Evolutionary conservation across 2,888 invertebrate species (phyloP), one percentile per base, ranked within the genome.

Genomic region (Synergus laeviventris): DNA sequence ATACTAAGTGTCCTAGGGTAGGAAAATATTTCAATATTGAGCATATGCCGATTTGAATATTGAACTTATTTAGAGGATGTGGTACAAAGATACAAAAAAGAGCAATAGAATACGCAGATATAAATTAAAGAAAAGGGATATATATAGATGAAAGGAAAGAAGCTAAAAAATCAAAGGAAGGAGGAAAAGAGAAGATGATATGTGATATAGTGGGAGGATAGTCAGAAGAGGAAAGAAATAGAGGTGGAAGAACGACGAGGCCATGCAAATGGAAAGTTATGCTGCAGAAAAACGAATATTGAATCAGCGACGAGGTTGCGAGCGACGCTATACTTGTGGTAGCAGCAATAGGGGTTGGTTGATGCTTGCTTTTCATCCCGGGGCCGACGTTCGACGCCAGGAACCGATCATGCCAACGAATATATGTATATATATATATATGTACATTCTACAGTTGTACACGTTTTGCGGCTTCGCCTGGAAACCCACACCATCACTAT

Each of bases 251-350:
- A 82, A 81, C 73, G 79, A 75, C 79, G 83, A 81, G 82, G 81
- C 82, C 81, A 89, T 87, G 89, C 88, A 89, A 90, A 90, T 89
- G 87, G 87, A 88, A 89, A 89, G 89, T 90, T 89, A 89, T 89
- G 88, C 89, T 84, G 86, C 86, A 85, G 87, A 87, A 89, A 89
- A 89, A 89, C 87, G 89, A 90, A 89, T 89, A 89, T 89, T 88
- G 88, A 88, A 89, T 90, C 89, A 86, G 87, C 87, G 87, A 85
- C 84, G 85, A 86, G 86, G 82, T 80, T 79, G 82, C 77, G 79
- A 81, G 79, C 31, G 77, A 82, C 76, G 76, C 70, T 76, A 78
- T 75, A 62, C 78, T 83, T 81, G 81, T 70, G 49, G 70, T 81
- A 36, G 73, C 75, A 56, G 64, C 60, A 82, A 81, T 81, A 80